Evolutionary conservation across 2,888 invertebrate species (phyloP).

Genomic region (Proisotoma minuta): DNA sequence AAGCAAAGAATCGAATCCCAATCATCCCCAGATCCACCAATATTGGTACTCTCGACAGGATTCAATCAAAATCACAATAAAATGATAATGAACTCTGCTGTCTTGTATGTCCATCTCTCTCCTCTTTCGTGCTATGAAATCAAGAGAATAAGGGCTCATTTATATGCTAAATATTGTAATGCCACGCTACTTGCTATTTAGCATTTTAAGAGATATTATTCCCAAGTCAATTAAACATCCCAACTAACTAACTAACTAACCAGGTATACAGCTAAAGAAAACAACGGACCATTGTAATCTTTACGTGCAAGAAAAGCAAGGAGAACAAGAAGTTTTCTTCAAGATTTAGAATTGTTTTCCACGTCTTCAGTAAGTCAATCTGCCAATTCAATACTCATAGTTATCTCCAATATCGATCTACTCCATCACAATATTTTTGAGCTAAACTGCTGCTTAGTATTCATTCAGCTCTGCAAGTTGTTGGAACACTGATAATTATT

Average conservation of each 20-base stretch:
- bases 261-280: background rate
- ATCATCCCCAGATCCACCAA: too few relatives aligned
- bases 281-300: background rate
- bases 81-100: slow-evolving; percentile 6
- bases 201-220: background rate
- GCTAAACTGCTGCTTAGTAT: background rate
- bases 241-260: background rate
- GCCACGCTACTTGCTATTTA: background rate
- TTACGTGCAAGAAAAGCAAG: too few relatives aligned
- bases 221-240: background rate
- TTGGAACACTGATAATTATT: background rate
- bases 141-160: too few relatives aligned
- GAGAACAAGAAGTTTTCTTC: too few relatives aligned
- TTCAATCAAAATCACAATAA: slow-evolving; percentile 12
- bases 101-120: background rate
- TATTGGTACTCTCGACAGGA: slow-evolving; percentile 8
- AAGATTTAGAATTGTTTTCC: too few relatives aligned
- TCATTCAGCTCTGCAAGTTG: background rate
- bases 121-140: too few relatives aligned
- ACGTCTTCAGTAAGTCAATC: too few relatives aligned
- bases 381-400: too few relatives aligned
- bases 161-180: slow-evolving; percentile 10
- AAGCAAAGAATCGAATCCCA: too few relatives aligned
- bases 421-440: background rate
- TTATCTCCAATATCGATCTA: too few relatives aligned